Evolutionary conservation across 2,797 vertebrate species (phyloP).

Genomic region (Danionella dracula): DNA sequence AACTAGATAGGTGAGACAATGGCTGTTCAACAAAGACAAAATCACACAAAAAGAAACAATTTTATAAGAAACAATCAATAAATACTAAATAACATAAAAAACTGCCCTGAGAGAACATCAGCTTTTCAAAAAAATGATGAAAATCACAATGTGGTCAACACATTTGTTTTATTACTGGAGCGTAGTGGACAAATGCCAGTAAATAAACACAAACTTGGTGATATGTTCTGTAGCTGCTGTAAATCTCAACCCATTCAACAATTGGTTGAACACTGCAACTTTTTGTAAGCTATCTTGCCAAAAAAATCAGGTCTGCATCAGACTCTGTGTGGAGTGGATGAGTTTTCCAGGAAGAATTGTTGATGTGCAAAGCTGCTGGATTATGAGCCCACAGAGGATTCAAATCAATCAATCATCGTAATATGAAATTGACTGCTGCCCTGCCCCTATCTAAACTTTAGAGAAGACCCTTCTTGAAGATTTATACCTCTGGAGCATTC

Average conservation of each 20-base stretch:
- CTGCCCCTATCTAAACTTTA: neutral
- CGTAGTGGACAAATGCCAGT: neutral
- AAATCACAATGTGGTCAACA: neutral
- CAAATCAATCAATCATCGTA: slow-evolving; percentile 29
- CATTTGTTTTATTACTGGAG: slow-evolving; percentile 2
- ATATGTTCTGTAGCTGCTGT: slow-evolving; percentile 10
- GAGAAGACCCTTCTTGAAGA: neutral
- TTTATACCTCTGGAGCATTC: neutral
- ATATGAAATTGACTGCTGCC: neutral
- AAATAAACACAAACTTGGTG: slow-evolving; percentile 8
- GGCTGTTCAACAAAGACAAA: too few species aligned
- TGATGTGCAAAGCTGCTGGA: slow-evolving; percentile 30
- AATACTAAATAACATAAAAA: neutral
- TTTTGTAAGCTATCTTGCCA: too few species aligned
- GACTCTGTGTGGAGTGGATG: neutral
- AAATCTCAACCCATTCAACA: slow-evolving; percentile 12
- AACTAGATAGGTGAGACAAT: too few species aligned
- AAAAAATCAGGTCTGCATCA: too few species aligned
- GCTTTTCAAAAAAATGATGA: neutral
- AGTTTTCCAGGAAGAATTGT: slow-evolving; percentile 34
- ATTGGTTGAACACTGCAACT: slow-evolving; percentile 24
- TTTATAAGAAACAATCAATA: too few species aligned
- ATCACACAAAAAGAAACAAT: too few species aligned
- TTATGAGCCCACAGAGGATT: neutral
- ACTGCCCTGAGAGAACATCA: neutral